Percentiles rank a stretch among this genome's conserved stretches.
These are phyloP conservation scores for Helostoma temminkii DNA, from an alignment of 2,797 vertebrate species.

Conservation along the genomic window DNA sequence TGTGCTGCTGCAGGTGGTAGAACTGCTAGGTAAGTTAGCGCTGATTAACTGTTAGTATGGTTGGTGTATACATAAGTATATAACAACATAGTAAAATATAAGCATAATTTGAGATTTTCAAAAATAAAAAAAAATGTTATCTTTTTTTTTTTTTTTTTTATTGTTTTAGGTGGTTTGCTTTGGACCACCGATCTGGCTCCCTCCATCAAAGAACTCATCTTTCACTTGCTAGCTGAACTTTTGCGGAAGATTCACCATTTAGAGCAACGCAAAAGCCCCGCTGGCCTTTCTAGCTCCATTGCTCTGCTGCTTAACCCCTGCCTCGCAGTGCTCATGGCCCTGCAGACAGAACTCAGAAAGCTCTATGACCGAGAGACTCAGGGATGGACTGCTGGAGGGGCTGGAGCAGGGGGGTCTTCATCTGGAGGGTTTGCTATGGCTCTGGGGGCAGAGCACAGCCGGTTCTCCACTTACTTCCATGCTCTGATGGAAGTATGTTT, in stretches of 20 bases:
- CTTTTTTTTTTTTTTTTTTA: slow-evolving; percentile 7
- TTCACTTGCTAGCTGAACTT: slow-evolving; percentile 94
- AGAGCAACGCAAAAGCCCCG: slow-evolving; percentile 91
- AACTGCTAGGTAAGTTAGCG: slow-evolving; percentile 90
- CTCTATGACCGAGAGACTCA: slow-evolving; percentile 96
- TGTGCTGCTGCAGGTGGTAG: slow-evolving; percentile 94
- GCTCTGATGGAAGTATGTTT: slow-evolving; percentile 97
- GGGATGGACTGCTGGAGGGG: slow-evolving; percentile 88
- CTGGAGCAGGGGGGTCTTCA: slow-evolving; percentile 78
- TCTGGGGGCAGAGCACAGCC: slow-evolving; percentile 88
- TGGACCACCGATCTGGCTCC: slow-evolving; percentile 97
- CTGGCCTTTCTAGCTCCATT: slow-evolving; percentile 92
- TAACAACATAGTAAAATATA: background rate
- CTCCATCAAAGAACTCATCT: slow-evolving; percentile 93
- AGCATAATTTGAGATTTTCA: background rate
- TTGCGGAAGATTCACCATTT: slow-evolving; percentile 93
- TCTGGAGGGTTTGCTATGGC: slow-evolving; percentile 83
- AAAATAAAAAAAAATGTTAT: background rate
- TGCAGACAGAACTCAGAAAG: slow-evolving; percentile 96
- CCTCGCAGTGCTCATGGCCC: slow-evolving; percentile 95
- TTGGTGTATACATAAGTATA: background rate
- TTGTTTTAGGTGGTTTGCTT: slow-evolving; percentile 90
- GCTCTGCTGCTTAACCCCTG: slow-evolving; percentile 96
- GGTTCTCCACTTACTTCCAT: slow-evolving; percentile 98
- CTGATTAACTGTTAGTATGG: background rate